phyloP scores from a whole-genome alignment of 1,140 invertebrate species.

The Ceratoteleas bidentatus region DNA sequence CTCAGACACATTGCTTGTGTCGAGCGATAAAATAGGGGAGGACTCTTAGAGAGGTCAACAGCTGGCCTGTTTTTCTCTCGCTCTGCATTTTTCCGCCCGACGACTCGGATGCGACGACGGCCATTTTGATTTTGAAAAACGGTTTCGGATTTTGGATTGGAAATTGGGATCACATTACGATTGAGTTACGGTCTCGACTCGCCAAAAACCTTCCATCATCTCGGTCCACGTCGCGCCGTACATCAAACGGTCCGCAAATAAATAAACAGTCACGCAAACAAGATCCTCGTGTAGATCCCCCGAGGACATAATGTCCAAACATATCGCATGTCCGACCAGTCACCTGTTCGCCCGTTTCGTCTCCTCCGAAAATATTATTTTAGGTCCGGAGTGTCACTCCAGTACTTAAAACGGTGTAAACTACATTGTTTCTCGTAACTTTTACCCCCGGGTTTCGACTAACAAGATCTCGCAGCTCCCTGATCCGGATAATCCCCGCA shows the following conservation, averaged over 20 bases:
- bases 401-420: conserved; percentile 29
- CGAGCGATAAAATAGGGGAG: conserved; percentile 17
- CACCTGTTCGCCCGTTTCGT: conserved; percentile 1
- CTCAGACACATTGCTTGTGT: conserved; percentile 29
- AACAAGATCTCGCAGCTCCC: conserved; percentile 68
- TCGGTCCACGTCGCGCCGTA: too few species aligned
- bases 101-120: too few species aligned
- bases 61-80: too few species aligned
- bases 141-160: too few species aligned
- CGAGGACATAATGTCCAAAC: conserved; percentile 21
- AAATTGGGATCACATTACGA: too few species aligned
- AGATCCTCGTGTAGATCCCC: neutral
- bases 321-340: neutral
- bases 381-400: conserved; percentile 6
- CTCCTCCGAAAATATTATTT: conserved; percentile 44
- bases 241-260: too few species aligned
- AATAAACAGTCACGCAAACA: neutral
- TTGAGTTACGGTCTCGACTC: too few species aligned
- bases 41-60: too few species aligned
- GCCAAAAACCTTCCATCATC: too few species aligned
- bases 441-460: conserved; percentile 32
- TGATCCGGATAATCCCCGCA: conserved; percentile 69
- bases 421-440: conserved; percentile 26
- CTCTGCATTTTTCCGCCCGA: too few species aligned
- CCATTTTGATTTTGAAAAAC: too few species aligned